Conservation (phyloP, 2,797 vertebrate genomes). For the Protonibea diacanthus region DNA sequence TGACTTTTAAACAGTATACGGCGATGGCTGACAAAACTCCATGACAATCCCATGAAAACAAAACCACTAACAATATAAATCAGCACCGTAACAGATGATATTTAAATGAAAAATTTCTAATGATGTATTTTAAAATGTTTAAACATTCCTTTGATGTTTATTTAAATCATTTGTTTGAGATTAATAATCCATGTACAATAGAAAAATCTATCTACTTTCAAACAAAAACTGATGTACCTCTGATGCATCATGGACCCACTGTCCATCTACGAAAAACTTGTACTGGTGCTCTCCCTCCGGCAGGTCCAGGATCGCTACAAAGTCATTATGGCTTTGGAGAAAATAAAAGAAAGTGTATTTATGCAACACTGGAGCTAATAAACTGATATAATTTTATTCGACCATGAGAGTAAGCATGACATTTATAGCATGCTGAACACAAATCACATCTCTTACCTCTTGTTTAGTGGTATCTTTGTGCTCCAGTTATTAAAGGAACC, state of each 20-base stretch:
- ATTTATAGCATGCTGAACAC: neutral
- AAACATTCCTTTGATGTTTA: neutral
- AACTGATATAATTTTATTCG: neutral
- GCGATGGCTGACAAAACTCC: neutral
- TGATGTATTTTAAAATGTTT: neutral
- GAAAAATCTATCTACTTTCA: neutral
- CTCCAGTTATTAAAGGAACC: conserved; percentile 98
- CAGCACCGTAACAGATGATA: neutral
- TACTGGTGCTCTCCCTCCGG: conserved; percentile 98
- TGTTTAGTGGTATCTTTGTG: conserved; percentile 97
- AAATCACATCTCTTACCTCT: conserved; percentile 86
- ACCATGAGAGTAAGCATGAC: neutral
- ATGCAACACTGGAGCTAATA: neutral
- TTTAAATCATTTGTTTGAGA: neutral
- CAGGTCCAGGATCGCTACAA: conserved; percentile 97
- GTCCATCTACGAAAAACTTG: conserved; percentile 99
- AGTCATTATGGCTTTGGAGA: conserved; percentile 94
- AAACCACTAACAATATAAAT: neutral
- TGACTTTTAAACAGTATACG: neutral
- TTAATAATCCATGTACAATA: neutral
- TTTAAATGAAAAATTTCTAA: neutral
- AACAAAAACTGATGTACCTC: conserved; percentile 86
- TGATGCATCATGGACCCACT: conserved; percentile 96
- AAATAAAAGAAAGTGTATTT: conserved; percentile 7
- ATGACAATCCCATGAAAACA: neutral